A percentile compares a stretch with the other conserved stretches of the same genome.
Conservation (phyloP, 2,113 vertebrate species). For the Cyphomyrus plagiostoma region DNA sequence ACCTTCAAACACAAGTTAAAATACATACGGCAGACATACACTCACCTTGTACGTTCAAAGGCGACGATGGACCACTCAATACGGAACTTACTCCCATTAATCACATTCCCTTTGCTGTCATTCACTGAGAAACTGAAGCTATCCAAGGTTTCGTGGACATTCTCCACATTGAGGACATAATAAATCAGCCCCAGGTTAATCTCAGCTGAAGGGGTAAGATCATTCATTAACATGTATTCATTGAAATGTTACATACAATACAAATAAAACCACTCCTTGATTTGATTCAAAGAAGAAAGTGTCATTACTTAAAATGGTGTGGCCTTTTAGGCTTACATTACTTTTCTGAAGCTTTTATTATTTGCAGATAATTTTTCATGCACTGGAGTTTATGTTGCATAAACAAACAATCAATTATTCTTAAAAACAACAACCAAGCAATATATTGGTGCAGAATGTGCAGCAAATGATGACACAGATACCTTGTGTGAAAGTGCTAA, state of each 20-base stretch:
- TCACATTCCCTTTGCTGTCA: conserved; percentile 85
- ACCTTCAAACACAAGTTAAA: not conserved
- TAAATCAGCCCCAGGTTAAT: conserved; percentile 84
- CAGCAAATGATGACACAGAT: not conserved
- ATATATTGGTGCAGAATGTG: not conserved
- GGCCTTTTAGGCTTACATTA: not conserved
- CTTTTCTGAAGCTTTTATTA: not conserved
- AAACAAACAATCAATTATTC: not conserved
- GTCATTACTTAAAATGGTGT: not conserved
- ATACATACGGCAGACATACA: not conserved
- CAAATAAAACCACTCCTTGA: not conserved
- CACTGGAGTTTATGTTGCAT: not conserved
- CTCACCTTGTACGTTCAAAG: conserved; percentile 76
- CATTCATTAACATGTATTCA: not conserved
- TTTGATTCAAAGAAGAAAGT: not conserved
- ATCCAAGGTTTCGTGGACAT: conserved; percentile 70
- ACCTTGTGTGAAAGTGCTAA: conserved; percentile 84
- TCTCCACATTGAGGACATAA: conserved; percentile 75
- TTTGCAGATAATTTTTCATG: not conserved
- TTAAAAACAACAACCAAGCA: not conserved
- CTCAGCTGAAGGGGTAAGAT: conserved; percentile 62
- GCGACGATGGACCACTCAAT: conserved; percentile 95
- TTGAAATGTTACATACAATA: not conserved
- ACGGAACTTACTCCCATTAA: conserved; percentile 80
- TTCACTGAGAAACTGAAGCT: conserved; percentile 89